phyloP scores from a whole-genome alignment of 2,113 vertebrate species.

The Sylvietta virens region DNA sequence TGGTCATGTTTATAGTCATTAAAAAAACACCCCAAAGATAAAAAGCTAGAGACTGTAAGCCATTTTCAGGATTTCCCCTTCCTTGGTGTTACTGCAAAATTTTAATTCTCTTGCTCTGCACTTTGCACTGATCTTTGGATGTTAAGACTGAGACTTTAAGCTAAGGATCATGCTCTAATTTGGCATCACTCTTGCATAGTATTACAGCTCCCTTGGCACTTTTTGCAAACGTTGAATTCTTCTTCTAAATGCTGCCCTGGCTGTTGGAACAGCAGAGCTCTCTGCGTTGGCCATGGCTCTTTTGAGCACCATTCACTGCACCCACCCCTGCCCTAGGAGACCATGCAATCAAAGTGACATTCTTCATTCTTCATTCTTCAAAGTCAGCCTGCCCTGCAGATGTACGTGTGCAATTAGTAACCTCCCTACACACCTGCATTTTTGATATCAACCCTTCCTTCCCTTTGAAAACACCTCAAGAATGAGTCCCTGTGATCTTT shows the following conservation, averaged over 20 bases:
- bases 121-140: background rate
- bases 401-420: background rate
- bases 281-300: background rate
- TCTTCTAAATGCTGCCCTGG: background rate
- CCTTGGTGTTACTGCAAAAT: background rate
- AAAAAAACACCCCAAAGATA: background rate
- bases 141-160: background rate
- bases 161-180: background rate
- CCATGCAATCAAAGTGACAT: background rate
- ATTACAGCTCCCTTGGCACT: background rate
- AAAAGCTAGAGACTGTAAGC: background rate
- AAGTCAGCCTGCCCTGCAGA: background rate
- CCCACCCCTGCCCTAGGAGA: background rate
- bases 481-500: background rate
- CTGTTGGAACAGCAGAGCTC: background rate
- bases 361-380: slow-evolving; percentile 6
- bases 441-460: background rate
- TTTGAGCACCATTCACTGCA: background rate
- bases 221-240: background rate
- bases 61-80: background rate
- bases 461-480: background rate
- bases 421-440: background rate
- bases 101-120: background rate
- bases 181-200: background rate
- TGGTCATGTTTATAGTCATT: background rate